Percentiles rank a stretch among this genome's conserved stretches.
Conservation (phyloP, 2,797 vertebrate species). For the Liasis olivaceus region DNA sequence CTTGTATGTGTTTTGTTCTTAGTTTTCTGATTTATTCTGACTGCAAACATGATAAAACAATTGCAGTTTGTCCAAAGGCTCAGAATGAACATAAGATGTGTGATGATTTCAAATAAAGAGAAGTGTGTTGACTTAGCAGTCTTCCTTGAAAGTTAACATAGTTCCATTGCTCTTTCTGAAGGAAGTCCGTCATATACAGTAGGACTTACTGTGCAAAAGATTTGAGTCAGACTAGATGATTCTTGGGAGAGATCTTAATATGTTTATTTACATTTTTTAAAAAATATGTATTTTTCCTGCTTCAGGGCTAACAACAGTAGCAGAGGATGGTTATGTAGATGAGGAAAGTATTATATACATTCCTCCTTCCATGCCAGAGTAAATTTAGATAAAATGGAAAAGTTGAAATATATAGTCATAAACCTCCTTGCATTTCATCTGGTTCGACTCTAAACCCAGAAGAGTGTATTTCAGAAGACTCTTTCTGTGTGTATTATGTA, state of each 20-base stretch:
- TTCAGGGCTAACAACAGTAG: neutral
- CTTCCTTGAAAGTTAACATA: neutral
- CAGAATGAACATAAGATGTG: neutral
- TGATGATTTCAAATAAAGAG: neutral
- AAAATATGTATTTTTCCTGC: neutral
- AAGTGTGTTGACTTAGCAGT: neutral
- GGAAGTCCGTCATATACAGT: neutral
- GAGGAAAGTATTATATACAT: neutral
- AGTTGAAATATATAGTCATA: neutral
- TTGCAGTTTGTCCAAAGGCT: neutral
- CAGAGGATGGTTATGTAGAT: neutral
- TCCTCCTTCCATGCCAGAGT: neutral
- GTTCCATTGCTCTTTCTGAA: neutral
- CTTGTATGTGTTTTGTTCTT: neutral
- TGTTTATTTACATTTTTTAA: neutral
- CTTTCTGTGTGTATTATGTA: neutral
- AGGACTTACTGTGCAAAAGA: neutral
- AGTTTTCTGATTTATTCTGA: neutral
- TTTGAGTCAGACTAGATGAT: neutral
- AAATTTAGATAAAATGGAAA: neutral
- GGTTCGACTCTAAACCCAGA: neutral
- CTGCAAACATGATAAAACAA: neutral
- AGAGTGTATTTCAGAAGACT: neutral
- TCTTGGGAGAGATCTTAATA: neutral
- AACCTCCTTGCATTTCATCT: neutral